Evolutionary conservation across 2,888 invertebrate species (phyloP).

Genomic region (Parnassius smintheus): DNA sequence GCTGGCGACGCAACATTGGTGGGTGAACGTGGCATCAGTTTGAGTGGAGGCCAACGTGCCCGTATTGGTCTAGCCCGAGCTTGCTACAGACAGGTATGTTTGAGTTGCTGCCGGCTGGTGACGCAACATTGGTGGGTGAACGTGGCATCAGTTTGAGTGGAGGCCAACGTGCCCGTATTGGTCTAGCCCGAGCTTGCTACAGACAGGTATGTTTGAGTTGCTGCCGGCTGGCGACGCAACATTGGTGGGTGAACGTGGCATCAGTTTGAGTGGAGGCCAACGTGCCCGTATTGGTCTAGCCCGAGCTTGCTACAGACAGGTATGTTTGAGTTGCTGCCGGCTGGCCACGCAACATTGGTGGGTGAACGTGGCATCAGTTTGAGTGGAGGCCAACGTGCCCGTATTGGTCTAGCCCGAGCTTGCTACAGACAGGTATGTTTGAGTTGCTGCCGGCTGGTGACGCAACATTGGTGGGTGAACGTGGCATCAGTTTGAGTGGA

Average conservation of each 20-base stretch:
- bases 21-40: slow-evolving; percentile 88
- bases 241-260: slow-evolving; percentile 89
- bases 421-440: slow-evolving; percentile 87
- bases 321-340: slow-evolving; percentile 84
- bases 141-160: slow-evolving; percentile 89
- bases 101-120: slow-evolving; percentile 85
- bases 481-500: slow-evolving; percentile 88
- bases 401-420: slow-evolving; percentile 88
- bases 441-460: slow-evolving; percentile 86
- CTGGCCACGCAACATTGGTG: slow-evolving; percentile 87
- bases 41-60: slow-evolving; percentile 91
- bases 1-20: slow-evolving; percentile 87
- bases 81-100: slow-evolving; percentile 87
- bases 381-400: slow-evolving; percentile 90
- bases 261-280: slow-evolving; percentile 90
- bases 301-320: slow-evolving; percentile 88
- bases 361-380: slow-evolving; percentile 89
- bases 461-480: slow-evolving; percentile 87
- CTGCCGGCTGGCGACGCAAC: slow-evolving; percentile 87
- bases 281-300: slow-evolving; percentile 89
- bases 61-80: slow-evolving; percentile 89
- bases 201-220: slow-evolving; percentile 84
- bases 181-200: slow-evolving; percentile 89
- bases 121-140: slow-evolving; percentile 88
- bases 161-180: slow-evolving; percentile 90